These are phyloP conservation scores for Carassius gibelio DNA, from an alignment of 2,113 vertebrate genomes.

Conservation along the genomic window DNA sequence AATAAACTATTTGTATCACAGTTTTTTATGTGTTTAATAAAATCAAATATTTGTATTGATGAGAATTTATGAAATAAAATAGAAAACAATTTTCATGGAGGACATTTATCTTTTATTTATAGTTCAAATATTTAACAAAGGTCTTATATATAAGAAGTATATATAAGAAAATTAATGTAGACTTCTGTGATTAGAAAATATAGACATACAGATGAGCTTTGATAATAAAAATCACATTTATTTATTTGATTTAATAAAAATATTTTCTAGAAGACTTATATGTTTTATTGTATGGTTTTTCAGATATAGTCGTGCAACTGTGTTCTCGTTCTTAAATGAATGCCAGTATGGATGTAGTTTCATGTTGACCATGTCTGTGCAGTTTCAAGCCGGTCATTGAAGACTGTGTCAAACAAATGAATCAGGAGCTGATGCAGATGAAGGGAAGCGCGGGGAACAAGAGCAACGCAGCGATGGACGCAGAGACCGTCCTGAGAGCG, in stretches of 20 bases:
- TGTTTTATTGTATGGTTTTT: too few relatives aligned
- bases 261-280: too few relatives aligned
- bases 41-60: too few relatives aligned
- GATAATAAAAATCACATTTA: not conserved
- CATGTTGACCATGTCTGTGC: not conserved
- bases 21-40: too few relatives aligned
- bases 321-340: not conserved
- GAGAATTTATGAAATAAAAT: not conserved
- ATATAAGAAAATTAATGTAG: too few relatives aligned
- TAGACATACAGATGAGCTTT: not conserved
- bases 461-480: slow-evolving; percentile 88
- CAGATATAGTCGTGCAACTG: not conserved
- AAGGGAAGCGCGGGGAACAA: slow-evolving; percentile 81
- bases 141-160: too few relatives aligned
- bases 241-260: too few relatives aligned
- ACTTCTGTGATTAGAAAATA: not conserved
- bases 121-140: not conserved
- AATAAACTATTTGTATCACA: too few relatives aligned
- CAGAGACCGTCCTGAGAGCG: slow-evolving; percentile 87
- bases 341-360: not conserved
- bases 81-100: not conserved
- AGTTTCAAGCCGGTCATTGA: slow-evolving; percentile 92
- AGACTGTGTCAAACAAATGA: slow-evolving; percentile 95
- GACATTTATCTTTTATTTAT: too few relatives aligned
- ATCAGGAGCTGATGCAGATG: slow-evolving; percentile 88